A percentile compares a stretch with the other conserved stretches of the same genome.
Evolutionary conservation across 2,797 vertebrate species (phyloP).

Genomic region (Morus bassanus): DNA sequence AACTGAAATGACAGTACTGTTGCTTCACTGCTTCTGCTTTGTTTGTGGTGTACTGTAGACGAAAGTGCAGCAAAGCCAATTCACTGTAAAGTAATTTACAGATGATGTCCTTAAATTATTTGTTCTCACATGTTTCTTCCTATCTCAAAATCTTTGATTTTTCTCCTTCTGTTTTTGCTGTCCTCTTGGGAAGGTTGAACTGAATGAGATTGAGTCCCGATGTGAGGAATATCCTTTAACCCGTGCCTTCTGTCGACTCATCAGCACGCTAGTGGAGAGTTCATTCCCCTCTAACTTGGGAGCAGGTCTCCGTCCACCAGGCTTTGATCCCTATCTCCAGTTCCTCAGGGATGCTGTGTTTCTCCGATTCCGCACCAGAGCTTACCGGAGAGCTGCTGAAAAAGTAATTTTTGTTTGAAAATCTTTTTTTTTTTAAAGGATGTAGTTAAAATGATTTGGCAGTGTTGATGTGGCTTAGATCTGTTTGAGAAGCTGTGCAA

Average conservation of each 20-base stretch:
- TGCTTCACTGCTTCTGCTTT: background rate
- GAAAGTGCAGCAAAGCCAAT: background rate
- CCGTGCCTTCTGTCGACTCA: conserved; percentile 90
- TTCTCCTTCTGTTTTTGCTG: background rate
- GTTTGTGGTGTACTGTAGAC: background rate
- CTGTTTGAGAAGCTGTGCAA: background rate
- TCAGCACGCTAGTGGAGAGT: conserved; percentile 92
- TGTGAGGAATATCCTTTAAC: conserved; percentile 96
- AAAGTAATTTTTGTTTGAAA: conserved; percentile 79
- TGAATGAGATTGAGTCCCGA: conserved; percentile 97
- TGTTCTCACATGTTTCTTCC: background rate
- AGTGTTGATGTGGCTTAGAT: background rate
- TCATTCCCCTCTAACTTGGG: conserved; percentile 93
- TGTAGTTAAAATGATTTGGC: background rate
- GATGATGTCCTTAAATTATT: background rate
- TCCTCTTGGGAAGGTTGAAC: conserved; percentile 83
- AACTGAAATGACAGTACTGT: background rate
- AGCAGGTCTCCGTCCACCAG: conserved; percentile 90
- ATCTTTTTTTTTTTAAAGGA: background rate
- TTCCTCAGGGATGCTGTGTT: conserved; percentile 94
- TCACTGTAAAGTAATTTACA: background rate
- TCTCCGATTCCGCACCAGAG: conserved; percentile 96
- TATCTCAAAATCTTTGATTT: background rate
- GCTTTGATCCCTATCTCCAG: conserved; percentile 94
- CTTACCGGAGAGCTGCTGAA: conserved; percentile 92